These are phyloP conservation scores for Zosterops borbonicus DNA, from an alignment of 2,113 vertebrate genomes.

Conservation along the genomic window DNA sequence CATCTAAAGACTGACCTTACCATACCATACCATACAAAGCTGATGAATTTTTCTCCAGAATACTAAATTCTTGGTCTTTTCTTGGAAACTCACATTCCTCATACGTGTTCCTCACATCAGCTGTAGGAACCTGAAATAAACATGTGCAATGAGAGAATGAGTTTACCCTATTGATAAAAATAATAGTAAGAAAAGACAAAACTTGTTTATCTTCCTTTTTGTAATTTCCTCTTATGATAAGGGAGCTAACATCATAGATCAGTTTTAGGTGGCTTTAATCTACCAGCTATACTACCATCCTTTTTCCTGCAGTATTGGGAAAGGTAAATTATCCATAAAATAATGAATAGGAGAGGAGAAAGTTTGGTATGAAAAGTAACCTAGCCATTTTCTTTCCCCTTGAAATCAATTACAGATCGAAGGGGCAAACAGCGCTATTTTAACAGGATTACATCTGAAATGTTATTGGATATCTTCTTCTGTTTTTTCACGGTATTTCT, in stretches of 20 bases:
- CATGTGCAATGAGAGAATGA: background rate
- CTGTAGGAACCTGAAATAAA: background rate
- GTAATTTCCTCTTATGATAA: background rate
- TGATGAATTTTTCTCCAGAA: background rate
- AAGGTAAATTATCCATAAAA: background rate
- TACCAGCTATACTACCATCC: background rate
- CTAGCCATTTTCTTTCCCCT: background rate
- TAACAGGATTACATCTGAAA: background rate
- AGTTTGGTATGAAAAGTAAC: background rate
- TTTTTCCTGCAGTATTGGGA: background rate
- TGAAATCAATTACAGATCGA: background rate
- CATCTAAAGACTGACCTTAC: background rate
- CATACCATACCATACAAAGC: background rate
- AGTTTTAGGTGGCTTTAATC: background rate
- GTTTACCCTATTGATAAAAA: background rate
- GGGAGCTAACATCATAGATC: background rate
- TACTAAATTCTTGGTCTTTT: background rate
- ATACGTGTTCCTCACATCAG: background rate
- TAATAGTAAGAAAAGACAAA: background rate
- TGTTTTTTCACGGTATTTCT: background rate
- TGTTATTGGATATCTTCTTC: background rate
- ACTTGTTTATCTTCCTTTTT: fast-evolving
- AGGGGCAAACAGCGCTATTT: background rate
- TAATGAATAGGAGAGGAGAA: background rate
- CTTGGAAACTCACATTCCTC: background rate